These are phyloP conservation scores for Flexamia atlantica DNA, from an alignment of 2,888 invertebrate species.

Conservation along the genomic window DNA sequence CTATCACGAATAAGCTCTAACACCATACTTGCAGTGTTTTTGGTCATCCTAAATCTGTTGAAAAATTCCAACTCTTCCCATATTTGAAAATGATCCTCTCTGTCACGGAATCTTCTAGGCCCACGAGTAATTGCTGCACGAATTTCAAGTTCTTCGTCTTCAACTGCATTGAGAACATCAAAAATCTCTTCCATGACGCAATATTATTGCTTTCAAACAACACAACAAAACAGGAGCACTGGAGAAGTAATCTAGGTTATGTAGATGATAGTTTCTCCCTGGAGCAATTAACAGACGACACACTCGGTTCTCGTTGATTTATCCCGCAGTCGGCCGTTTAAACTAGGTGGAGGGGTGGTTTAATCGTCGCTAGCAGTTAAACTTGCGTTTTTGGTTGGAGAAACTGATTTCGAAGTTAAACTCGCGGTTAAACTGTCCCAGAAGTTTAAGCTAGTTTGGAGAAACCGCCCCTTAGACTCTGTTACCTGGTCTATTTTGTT, in stretches of 20 bases:
- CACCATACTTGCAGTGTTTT: not conserved
- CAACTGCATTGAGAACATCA: not conserved
- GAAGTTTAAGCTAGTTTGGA: not conserved
- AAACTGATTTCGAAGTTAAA: not conserved
- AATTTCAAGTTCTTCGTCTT: not conserved
- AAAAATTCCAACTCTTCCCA: slow-evolving; percentile 6
- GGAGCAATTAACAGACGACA: too few species aligned
- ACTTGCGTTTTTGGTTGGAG: not conserved
- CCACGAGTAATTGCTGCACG: not conserved
- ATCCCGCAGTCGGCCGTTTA: not conserved
- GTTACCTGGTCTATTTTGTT: too few species aligned
- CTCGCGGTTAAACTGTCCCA: not conserved
- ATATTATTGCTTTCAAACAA: not conserved
- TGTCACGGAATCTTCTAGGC: not conserved
- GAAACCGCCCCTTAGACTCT: not conserved
- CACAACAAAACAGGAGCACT: not conserved
- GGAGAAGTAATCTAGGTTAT: not conserved
- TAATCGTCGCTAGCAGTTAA: not conserved
- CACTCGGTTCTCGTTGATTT: not conserved
- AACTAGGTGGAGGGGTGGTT: not conserved
- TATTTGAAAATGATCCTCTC: not conserved
- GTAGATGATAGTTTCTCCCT: not conserved
- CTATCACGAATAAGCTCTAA: not conserved
- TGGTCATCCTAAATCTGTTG: not conserved
- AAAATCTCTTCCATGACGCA: not conserved